phyloP scores from a whole-genome alignment of 1,140 invertebrate species.

The Phthorimaea operculella region DNA sequence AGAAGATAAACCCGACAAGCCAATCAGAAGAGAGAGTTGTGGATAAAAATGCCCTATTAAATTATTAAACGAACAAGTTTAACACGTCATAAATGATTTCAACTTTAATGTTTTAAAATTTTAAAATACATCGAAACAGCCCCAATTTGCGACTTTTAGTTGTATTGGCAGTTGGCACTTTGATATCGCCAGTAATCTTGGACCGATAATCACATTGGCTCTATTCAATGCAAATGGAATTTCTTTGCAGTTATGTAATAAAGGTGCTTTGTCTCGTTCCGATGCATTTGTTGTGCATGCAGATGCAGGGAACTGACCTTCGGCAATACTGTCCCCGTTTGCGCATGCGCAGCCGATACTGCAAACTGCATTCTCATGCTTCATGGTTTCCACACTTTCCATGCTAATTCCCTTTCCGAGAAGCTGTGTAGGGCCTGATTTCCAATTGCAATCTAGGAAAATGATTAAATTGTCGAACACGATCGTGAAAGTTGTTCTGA shows the following conservation, averaged over 20 bases:
- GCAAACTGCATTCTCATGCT: not conserved
- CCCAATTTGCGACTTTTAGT: no score
- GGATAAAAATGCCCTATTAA: no score
- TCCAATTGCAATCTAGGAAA: not conserved
- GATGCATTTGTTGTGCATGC: conserved; percentile 30
- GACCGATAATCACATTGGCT: no score
- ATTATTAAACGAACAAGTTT: no score
- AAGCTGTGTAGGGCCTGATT: conserved; percentile 23
- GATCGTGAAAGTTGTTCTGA: conserved; percentile 51
- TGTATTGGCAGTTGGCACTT: no score
- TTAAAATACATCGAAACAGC: no score
- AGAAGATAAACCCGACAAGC: no score
- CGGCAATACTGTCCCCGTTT: conserved; percentile 42
- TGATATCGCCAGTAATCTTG: no score
- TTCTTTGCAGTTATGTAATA: conserved; percentile 3
- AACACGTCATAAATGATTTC: no score
- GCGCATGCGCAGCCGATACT: conserved; percentile 22
- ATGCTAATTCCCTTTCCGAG: conserved; percentile 11
- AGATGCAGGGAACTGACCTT: conserved; percentile 50
- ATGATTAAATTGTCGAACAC: not conserved
- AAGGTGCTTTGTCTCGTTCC: conserved; percentile 2
- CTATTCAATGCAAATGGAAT: conserved; percentile 2
- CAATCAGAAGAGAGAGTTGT: no score
- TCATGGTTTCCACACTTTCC: not conserved
- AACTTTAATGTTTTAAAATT: no score